A percentile compares a stretch with the other conserved stretches of the same genome.
Evolutionary conservation across 2,113 vertebrate species (phyloP).

Genomic region (Trichomycterus rosablanca): DNA sequence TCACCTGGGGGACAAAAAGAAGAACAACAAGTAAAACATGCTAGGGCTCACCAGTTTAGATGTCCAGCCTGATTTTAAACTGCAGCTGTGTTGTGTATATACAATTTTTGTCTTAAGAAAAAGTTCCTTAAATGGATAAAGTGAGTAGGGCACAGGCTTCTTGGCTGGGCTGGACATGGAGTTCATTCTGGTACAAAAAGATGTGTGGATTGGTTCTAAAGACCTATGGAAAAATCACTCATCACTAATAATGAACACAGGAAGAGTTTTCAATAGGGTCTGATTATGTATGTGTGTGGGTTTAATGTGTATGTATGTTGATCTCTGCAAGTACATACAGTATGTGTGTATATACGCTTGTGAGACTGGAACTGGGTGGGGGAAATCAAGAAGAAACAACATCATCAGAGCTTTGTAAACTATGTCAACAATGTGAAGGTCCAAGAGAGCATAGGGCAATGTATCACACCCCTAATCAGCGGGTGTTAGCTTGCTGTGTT

Average conservation of each 20-base stretch:
- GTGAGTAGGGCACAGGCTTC: not conserved
- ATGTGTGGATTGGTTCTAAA: not conserved
- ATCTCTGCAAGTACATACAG: not conserved
- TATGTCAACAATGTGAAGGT: constrained; percentile 18
- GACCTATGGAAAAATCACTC: constrained; percentile 39
- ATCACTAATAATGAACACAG: constrained; percentile 33
- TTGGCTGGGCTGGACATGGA: not conserved
- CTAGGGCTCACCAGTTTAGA: constrained; percentile 2
- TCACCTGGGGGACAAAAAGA: not conserved
- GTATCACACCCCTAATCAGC: constrained; percentile 28
- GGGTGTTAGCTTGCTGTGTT: constrained; percentile 14
- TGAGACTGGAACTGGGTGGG: constrained; percentile 6
- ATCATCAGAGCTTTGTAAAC: constrained; percentile 39
- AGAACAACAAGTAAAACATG: no score
- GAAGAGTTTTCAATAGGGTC: constrained; percentile 44
- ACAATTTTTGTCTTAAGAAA: not conserved
- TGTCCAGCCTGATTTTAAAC: constrained; percentile 14
- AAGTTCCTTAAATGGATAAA: no score
- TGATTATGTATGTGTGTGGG: constrained; percentile 37
- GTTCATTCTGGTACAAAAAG: not conserved
- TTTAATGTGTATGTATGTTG: constrained; percentile 3
- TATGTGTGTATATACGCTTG: constrained; percentile 22
- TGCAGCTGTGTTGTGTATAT: not conserved
- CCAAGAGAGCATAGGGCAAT: constrained; percentile 27
- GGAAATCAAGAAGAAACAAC: constrained; percentile 25